Base-by-base conservation (phyloP, 2,113 vertebrate genomes). In the Silurus glanis region DNA sequence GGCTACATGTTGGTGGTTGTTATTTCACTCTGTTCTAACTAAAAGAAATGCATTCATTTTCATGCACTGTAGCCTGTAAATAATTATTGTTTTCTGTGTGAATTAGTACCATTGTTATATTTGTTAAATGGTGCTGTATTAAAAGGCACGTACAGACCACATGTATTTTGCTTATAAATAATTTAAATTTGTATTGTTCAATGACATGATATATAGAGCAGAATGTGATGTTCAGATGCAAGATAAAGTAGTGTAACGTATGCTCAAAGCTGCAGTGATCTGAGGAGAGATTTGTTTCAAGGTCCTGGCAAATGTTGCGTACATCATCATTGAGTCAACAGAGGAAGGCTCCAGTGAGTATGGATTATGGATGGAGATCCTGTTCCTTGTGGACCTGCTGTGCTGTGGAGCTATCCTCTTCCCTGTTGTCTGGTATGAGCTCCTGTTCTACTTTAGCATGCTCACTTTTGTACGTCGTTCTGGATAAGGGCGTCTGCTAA, bases 391-490 rank as follows among this genome's bases (percentile, higher is more conserved):
- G 0, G 97, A 97, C 87, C 90, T 97, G 86, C 92, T 97, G 5
- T 97, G 97, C 90, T 97, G 96, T 6, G 97, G 96, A 6, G 96
- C 96, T 85, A 97, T 97, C 91, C 94, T 97, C 16, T 97, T 97
- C 86, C 97, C 96, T 0, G 97, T 97, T 21, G 95, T 96, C 72
- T 97, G 97, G 96, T 97, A 92, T 92, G 95, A 69, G 59, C 45
- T 79, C n/a, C 58, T 49, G 13, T 37, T 45, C 2, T 59, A 2
- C 14, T 10, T 53, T 79, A 37, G 37, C 37, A 37, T 37, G 37
- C 37, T 59, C 16, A 1, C 3, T 45, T 25, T 37, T 25, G 17
- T 56, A 28, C 45, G 19, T 7, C 59, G 16, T 79, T n/a, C 8
- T 75, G 4, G 37, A 9, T 14, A 14, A 78, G 51, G 1, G 37